Evolutionary conservation across 2,113 vertebrate genomes (phyloP).

Genomic region (Corvus hawaiiensis): DNA sequence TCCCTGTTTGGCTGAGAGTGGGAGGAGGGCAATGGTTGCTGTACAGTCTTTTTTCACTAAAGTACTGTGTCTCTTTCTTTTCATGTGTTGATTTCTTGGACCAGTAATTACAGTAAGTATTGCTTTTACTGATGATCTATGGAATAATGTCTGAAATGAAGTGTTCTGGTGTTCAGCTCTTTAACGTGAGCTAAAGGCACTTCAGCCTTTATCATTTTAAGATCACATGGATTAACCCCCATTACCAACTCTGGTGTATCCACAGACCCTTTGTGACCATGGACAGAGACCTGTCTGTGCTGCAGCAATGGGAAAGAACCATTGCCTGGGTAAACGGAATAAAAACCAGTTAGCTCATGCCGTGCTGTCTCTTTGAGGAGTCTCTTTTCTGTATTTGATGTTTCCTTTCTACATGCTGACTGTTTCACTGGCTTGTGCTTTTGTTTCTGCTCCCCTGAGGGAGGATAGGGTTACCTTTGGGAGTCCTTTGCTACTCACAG

Average conservation of each 20-base stretch:
- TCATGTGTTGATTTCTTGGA: slow-evolving; percentile 65
- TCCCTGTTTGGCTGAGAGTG: not conserved
- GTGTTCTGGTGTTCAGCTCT: not conserved
- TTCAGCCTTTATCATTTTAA: not conserved
- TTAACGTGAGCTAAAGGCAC: not conserved
- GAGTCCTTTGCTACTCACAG: not conserved
- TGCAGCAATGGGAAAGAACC: not conserved
- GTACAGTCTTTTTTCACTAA: slow-evolving; percentile 42
- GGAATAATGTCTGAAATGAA: not conserved
- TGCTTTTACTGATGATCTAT: not conserved
- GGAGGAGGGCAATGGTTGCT: not conserved
- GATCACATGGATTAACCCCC: not conserved
- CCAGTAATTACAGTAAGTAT: slow-evolving; percentile 85
- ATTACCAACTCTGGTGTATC: not conserved
- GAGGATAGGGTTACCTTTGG: slow-evolving; percentile 24
- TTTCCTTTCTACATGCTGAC: not conserved
- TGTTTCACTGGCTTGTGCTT: slow-evolving; percentile 2
- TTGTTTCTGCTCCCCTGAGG: slow-evolving; percentile 16
- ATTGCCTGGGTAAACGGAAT: not conserved
- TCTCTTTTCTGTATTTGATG: not conserved
- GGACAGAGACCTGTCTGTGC: not conserved
- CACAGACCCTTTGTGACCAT: not conserved
- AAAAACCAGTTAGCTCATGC: not conserved
- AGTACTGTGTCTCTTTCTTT: slow-evolving; percentile 67
- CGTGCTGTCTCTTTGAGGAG: not conserved